Evolutionary conservation across 1,140 invertebrate genomes (phyloP).

Genomic region (Temnothorax curvispinosus): DNA sequence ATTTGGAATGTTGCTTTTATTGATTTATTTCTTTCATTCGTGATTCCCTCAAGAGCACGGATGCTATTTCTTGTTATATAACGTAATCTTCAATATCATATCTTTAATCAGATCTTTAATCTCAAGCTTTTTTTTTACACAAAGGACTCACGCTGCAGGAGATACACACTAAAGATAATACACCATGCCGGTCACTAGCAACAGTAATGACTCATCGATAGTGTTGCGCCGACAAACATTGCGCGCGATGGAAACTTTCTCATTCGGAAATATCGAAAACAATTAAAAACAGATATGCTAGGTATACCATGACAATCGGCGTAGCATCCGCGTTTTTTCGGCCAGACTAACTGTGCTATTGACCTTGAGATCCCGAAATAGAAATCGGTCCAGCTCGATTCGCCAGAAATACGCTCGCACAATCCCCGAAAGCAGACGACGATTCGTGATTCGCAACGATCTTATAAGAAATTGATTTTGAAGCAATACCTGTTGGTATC

Average conservation of each 20-base stretch:
- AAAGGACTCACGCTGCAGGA: not conserved
- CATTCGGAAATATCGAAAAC: not conserved
- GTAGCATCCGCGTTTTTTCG: slow-evolving; percentile 3
- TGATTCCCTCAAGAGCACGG: not conserved
- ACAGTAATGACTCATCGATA: slow-evolving; percentile 32
- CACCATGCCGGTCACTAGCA: not conserved
- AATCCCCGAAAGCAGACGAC: not conserved
- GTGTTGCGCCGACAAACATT: not conserved
- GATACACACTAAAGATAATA: not conserved
- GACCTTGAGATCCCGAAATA: slow-evolving; percentile 48
- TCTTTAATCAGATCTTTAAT: not conserved
- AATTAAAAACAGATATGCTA: not conserved
- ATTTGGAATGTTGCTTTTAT: not conserved
- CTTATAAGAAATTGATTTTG: not conserved
- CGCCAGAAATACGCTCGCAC: slow-evolving; percentile 12
- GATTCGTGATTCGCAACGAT: not conserved
- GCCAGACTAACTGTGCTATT: slow-evolving; percentile 19
- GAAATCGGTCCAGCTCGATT: slow-evolving; percentile 28
- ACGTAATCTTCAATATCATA: not conserved
- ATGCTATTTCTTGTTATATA: not conserved
- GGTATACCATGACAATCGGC: not conserved
- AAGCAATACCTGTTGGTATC: not conserved
- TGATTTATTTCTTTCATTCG: not conserved
- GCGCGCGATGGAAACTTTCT: not conserved
- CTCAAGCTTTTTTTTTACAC: not conserved